Evolutionary conservation across 2,888 invertebrate genomes (phyloP).

Genomic region (Xestobium rufovillosum): DNA sequence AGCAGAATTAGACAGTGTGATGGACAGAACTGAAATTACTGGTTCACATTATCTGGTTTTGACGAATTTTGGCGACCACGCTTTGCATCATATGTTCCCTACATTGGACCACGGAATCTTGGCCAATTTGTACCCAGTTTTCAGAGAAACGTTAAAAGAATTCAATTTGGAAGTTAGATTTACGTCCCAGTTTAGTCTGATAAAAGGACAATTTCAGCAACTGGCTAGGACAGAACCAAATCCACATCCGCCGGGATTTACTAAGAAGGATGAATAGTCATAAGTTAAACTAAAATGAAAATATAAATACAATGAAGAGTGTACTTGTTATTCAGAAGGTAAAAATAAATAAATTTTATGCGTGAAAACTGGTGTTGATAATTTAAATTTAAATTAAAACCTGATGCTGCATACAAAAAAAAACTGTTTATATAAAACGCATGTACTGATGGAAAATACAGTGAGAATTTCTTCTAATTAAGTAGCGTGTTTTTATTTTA

Average conservation of each 20-base stretch:
- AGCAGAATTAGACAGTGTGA: slow-evolving; percentile 66
- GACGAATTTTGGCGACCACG: slow-evolving; percentile 72
- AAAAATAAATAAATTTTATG: too few relatives aligned
- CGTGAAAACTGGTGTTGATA: too few relatives aligned
- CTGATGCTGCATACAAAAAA: too few relatives aligned
- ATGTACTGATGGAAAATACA: too few relatives aligned
- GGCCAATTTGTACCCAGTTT: slow-evolving; percentile 56
- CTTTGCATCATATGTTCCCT: slow-evolving; percentile 75
- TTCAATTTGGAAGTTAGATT: slow-evolving; percentile 50
- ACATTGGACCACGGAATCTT: slow-evolving; percentile 71
- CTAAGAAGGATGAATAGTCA: too few relatives aligned
- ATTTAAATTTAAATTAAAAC: too few relatives aligned
- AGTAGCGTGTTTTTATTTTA: too few relatives aligned
- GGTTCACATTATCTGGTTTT: slow-evolving; percentile 61
- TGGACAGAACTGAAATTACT: slow-evolving; percentile 62
- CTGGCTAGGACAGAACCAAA: background rate
- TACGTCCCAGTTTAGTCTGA: slow-evolving; percentile 51
- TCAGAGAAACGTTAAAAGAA: slow-evolving; percentile 56
- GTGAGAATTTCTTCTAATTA: too few relatives aligned
- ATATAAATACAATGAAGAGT: too few relatives aligned
- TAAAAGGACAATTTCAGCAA: slow-evolving; percentile 50
- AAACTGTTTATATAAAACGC: too few relatives aligned
- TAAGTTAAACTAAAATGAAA: too few relatives aligned
- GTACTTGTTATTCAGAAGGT: too few relatives aligned
- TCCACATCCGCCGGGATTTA: background rate